Evolutionary conservation across 1,140 invertebrate species (phyloP), one percentile per base, ranked within the genome.

Genomic region (Drosophila busckii): DNA sequence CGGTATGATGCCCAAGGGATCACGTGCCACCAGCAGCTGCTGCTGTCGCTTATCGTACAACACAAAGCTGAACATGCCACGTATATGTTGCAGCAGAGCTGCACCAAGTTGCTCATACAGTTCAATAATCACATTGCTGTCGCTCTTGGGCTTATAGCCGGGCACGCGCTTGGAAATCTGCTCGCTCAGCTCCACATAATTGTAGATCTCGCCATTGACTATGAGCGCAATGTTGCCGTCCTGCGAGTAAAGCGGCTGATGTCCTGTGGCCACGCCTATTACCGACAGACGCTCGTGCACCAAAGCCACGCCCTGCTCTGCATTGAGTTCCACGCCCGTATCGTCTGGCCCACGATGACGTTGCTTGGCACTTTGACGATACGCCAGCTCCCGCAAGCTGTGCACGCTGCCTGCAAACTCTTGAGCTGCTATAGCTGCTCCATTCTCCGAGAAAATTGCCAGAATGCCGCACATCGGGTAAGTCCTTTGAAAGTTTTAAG

Each of bases 1-100:
- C 1, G 96, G 95, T 38, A 95, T 89, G 0, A 97, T 93, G 5
- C 96, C 96, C 84, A 92, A 96, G 0, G 95, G 95, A 90, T 97
- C 95, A 62, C 96, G 90, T 0, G 92, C 94, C n/a, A 95, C 85
- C 48, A 92, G 90, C 29, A 96, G 88, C 85, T 91, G 92, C 58
- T 89, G 90, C 13, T 91, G 91, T 32, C 91, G 88, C 0, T 91
- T 89, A 84, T 97, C 95, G 26, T 96, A 87, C 7, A 97, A 87
- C 75, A 93, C 93, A 88, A 97, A 96, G 16, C 92, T 92, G 88
- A 95, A 97, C 7, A 96, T 95, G 3, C 95, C 96, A 73, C 94
- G 93, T 2, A 95, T 87, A 37, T 89, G 89, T 46, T 88, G 89
- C 0, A 92, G 89, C 32, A 91, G 88, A 22, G 91, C 88, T n/a